These are phyloP conservation scores for Aplidium turbinatum DNA, from an alignment of 23 tunicate species.

Conservation along the genomic window DNA sequence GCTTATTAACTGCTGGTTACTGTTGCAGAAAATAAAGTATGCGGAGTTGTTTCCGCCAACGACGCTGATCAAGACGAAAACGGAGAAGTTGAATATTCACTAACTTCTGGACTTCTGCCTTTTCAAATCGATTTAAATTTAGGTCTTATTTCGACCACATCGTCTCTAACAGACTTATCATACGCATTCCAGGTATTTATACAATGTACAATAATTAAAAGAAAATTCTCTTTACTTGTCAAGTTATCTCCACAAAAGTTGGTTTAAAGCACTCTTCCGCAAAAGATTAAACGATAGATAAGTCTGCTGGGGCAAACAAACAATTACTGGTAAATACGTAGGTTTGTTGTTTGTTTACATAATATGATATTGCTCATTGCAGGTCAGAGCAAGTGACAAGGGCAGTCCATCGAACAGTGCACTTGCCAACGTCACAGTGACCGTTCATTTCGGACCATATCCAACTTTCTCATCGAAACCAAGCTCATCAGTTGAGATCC, in stretches of 20 bases:
- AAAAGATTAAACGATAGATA: neutral
- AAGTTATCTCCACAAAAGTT: too few species aligned
- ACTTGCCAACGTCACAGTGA: constrained; percentile 18
- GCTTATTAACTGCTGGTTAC: neutral
- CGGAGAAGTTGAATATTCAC: constrained; percentile 41
- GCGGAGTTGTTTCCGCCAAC: constrained; percentile 54
- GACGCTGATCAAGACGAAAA: constrained; percentile 61
- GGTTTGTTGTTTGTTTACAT: too few species aligned
- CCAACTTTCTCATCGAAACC: constrained; percentile 18
- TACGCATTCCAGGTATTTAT: constrained; percentile 20
- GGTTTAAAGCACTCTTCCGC: neutral
- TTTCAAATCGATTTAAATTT: constrained; percentile 17
- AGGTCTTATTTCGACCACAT: neutral
- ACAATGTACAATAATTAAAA: too few species aligned
- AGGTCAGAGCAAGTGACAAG: constrained; percentile 31
- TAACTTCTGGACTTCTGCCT: neutral
- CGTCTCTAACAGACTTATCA: neutral
- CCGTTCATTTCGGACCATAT: neutral
- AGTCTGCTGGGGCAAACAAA: neutral
- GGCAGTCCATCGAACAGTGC: neutral
- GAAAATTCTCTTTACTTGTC: neutral
- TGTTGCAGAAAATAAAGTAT: constrained; percentile 15
- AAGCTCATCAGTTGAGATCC: neutral
- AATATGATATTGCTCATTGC: neutral
- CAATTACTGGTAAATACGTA: too few species aligned